phyloP scores from a whole-genome alignment of 2,888 invertebrate genomes.

The Stomorhina lunata region DNA sequence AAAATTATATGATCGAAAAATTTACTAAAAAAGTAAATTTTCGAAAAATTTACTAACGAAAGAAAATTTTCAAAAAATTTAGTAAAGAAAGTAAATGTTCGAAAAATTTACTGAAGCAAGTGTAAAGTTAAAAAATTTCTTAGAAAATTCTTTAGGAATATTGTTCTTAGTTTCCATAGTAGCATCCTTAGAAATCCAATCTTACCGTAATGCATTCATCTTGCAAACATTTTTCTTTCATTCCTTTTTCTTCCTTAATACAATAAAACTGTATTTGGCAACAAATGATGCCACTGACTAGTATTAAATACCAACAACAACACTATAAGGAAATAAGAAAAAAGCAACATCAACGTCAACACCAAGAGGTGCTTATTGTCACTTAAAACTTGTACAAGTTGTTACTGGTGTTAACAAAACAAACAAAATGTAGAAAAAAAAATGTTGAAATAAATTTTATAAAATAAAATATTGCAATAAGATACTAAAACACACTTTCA shows the following conservation, averaged over 20 bases:
- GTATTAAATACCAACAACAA: neutral
- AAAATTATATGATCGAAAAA: too few species aligned
- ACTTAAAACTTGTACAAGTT: slow-evolving; percentile 56
- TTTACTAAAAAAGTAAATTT: too few species aligned
- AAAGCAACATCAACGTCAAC: slow-evolving; percentile 44
- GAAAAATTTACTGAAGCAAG: too few species aligned
- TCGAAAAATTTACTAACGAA: too few species aligned
- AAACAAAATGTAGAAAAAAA: neutral
- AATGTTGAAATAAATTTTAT: neutral
- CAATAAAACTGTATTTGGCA: slow-evolving; percentile 36
- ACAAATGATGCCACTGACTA: slow-evolving; percentile 36
- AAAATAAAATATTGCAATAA: neutral
- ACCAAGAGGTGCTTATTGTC: slow-evolving; percentile 60
- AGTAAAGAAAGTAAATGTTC: too few species aligned
- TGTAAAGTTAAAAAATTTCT: too few species aligned
- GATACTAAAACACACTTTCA: neutral
- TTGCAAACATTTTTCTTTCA: neutral
- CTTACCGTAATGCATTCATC: neutral
- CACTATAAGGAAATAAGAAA: neutral
- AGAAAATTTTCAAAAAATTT: too few species aligned
- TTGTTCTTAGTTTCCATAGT: too few species aligned
- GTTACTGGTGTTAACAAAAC: slow-evolving; percentile 33
- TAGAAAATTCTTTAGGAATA: too few species aligned
- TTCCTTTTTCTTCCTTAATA: neutral
- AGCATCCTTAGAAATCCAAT: neutral